Conservation (phyloP, 2,797 vertebrate genomes). For the Echeneis naucrates region DNA sequence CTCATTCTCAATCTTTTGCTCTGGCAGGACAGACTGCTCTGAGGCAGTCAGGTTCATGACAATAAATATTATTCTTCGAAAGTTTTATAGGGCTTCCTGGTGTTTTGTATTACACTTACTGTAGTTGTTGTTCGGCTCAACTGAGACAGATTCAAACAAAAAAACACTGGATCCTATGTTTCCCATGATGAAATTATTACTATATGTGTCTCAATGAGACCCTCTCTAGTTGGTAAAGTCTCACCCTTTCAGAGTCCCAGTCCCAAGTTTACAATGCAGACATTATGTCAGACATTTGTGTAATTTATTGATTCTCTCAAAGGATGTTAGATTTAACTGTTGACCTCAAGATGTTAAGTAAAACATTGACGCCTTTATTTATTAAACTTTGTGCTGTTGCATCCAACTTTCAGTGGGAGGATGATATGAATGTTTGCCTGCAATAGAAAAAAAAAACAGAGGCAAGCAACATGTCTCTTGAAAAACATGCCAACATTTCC, state of each 20-base stretch:
- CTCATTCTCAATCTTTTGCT: too few relatives aligned
- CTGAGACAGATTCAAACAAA: background rate
- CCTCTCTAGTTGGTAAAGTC: background rate
- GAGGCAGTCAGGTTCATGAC: too few relatives aligned
- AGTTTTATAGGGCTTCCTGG: background rate
- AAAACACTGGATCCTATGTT: slow-evolving; percentile 2
- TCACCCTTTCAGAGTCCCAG: background rate
- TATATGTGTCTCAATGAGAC: background rate
- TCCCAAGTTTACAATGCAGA: background rate
- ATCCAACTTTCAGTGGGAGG: background rate
- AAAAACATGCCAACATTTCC: slow-evolving; percentile 4
- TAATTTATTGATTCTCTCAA: too few relatives aligned
- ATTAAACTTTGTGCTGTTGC: background rate
- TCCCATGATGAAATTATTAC: slow-evolving; percentile 6
- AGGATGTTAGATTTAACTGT: too few relatives aligned
- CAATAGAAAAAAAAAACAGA: background rate
- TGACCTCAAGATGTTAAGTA: too few relatives aligned
- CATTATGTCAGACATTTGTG: background rate
- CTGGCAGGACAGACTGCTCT: too few relatives aligned
- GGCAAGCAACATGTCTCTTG: background rate
- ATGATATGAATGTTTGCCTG: background rate
- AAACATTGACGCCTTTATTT: background rate
- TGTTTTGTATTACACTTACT: background rate
- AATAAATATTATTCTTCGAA: background rate
- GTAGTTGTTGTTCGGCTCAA: background rate